A percentile compares a stretch with the other conserved stretches of the same genome.
These are phyloP conservation scores for Cheilinus undulatus DNA, from an alignment of 2,113 vertebrate species.

Conservation along the genomic window DNA sequence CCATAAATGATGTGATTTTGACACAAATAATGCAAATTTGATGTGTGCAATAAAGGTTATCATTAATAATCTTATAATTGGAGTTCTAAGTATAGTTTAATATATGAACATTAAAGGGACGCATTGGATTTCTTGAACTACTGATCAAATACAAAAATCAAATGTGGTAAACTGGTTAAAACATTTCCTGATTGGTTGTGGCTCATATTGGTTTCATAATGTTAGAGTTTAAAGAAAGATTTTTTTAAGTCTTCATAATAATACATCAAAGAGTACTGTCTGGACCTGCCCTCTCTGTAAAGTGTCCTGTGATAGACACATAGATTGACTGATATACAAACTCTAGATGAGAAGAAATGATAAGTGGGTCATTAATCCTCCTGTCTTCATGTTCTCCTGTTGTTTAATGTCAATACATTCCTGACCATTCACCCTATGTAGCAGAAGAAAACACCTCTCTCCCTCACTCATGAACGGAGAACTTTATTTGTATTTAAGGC, in stretches of 20 bases:
- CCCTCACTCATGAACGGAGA: background rate
- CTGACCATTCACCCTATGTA: background rate
- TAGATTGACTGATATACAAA: too few relatives aligned
- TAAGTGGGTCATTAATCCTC: background rate
- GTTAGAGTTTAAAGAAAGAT: background rate
- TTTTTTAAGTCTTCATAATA: too few relatives aligned
- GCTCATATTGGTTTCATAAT: background rate
- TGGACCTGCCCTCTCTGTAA: too few relatives aligned
- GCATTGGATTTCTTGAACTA: background rate
- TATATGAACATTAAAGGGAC: background rate
- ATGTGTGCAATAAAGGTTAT: background rate
- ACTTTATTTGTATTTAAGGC: background rate
- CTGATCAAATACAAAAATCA: background rate
- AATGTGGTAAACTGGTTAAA: background rate
- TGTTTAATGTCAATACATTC: constrained; percentile 5
- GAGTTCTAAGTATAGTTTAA: background rate
- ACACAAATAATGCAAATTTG: too few relatives aligned
- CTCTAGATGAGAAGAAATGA: too few relatives aligned
- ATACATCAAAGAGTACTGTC: too few relatives aligned
- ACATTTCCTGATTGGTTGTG: background rate
- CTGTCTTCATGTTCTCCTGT: background rate
- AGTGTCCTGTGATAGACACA: too few relatives aligned
- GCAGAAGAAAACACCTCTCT: background rate
- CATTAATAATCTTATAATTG: background rate
- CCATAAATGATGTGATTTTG: too few relatives aligned